Percentiles rank a stretch among this genome's conserved stretches.
Conservation (phyloP, 2,797 vertebrate species). For the Bradypodion ventrale region DNA sequence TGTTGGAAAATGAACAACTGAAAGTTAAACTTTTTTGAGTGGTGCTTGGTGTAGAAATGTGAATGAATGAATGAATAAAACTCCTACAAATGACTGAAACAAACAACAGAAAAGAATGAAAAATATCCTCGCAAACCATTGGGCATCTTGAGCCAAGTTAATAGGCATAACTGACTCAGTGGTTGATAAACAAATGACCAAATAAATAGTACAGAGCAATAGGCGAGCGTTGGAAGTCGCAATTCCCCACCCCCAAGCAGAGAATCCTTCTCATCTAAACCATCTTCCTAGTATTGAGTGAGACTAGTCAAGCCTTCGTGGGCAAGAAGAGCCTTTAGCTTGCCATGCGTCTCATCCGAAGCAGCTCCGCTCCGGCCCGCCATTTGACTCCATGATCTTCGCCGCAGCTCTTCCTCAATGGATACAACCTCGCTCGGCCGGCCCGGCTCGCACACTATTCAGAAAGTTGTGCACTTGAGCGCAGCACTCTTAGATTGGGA, state of each 20-base stretch:
- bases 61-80: too few species aligned
- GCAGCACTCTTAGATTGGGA: constrained; percentile 65
- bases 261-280: too few species aligned
- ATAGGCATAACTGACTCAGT: not conserved
- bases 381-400: not conserved
- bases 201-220: not conserved
- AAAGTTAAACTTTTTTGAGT: not conserved
- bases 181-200: not conserved
- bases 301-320: not conserved
- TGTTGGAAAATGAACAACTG: not conserved
- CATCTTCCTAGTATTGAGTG: too few species aligned
- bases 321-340: not conserved
- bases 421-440: not conserved
- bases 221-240: not conserved
- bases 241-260: not conserved
- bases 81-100: not conserved
- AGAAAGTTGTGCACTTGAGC: constrained; percentile 62
- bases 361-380: not conserved
- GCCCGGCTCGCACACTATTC: constrained; percentile 49
- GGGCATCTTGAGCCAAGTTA: not conserved
- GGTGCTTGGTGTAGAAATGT: too few species aligned
- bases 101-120: too few species aligned
- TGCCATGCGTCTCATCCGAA: not conserved
- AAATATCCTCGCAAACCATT: too few species aligned
- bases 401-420: constrained; percentile 9